A percentile compares a stretch with the other conserved stretches of the same genome.
Conservation (phyloP, 2,113 vertebrate genomes). For the Spea bombifrons region DNA sequence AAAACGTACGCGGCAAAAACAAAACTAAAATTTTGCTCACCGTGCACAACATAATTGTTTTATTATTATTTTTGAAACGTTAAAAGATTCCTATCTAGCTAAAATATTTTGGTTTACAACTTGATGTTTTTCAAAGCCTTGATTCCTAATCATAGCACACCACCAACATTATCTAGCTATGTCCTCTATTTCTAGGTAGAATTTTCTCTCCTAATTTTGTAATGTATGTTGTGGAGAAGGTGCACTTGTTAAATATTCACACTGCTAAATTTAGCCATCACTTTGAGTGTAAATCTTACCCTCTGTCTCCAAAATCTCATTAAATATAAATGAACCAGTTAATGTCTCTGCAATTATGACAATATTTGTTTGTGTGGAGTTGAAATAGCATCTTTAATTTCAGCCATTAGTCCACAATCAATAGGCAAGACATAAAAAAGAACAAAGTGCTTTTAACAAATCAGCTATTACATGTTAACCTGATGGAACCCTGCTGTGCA, state of each 20-base stretch:
- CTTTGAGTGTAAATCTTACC: slow-evolving; percentile 20
- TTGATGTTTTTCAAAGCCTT: neutral
- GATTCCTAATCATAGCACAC: neutral
- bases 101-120: too few relatives aligned
- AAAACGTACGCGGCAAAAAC: too few relatives aligned
- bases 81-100: too few relatives aligned
- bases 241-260: neutral
- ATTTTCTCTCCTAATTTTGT: too few relatives aligned
- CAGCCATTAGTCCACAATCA: slow-evolving; percentile 36
- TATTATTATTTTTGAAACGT: too few relatives aligned
- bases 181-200: neutral
- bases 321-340: slow-evolving; percentile 36
- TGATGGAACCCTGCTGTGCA: neutral
- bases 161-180: neutral
- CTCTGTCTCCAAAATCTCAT: slow-evolving; percentile 18
- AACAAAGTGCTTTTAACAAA: neutral
- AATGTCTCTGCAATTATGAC: slow-evolving; percentile 24
- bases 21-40: too few relatives aligned
- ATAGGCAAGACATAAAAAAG: slow-evolving; percentile 6
- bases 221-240: neutral
- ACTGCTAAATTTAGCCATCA: neutral
- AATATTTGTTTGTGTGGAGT: slow-evolving; percentile 16
- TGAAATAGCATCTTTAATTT: slow-evolving; percentile 13
- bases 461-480: neutral
- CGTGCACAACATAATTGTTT: too few relatives aligned